Percentiles rank a stretch among this genome's conserved stretches.
Evolutionary conservation across 2,797 vertebrate species (phyloP).

Genomic region (Gorsachius magnificus): DNA sequence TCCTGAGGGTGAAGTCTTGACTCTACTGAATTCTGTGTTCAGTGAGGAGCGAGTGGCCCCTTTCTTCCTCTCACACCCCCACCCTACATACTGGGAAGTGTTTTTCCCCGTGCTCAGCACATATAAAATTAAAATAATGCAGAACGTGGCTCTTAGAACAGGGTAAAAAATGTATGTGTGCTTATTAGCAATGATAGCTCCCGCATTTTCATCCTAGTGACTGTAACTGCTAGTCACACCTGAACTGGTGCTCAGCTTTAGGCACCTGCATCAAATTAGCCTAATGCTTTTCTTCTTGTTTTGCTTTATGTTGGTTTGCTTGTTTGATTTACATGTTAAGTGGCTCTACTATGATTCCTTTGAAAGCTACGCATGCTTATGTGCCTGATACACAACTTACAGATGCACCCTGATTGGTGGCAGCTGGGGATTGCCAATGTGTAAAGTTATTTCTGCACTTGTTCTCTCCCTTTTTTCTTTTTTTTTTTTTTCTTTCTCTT

Average conservation of each 20-base stretch:
- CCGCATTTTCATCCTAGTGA: not conserved
- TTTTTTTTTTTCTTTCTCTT: no score
- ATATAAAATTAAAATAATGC: not conserved
- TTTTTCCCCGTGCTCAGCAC: not conserved
- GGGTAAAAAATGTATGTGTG: not conserved
- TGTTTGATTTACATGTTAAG: constrained; percentile 22
- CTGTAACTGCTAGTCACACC: not conserved
- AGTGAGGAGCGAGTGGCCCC: not conserved
- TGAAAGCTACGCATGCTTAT: constrained; percentile 33
- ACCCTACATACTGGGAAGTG: not conserved
- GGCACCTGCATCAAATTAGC: not conserved
- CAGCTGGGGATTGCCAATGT: not conserved
- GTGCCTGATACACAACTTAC: constrained; percentile 4
- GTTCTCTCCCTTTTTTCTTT: not conserved
- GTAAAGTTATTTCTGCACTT: not conserved
- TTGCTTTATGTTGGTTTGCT: not conserved
- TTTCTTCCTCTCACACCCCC: not conserved
- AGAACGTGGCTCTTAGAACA: not conserved
- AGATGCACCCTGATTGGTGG: constrained; percentile 8
- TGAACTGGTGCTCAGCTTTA: not conserved
- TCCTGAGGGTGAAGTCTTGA: not conserved
- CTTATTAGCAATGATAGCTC: not conserved
- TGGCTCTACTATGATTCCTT: constrained; percentile 33
- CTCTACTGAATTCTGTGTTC: not conserved
- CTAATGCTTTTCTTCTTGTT: constrained; percentile 3